Base-by-base conservation (phyloP, 1,140 invertebrate species). In the Mercenaria mercenaria region DNA sequence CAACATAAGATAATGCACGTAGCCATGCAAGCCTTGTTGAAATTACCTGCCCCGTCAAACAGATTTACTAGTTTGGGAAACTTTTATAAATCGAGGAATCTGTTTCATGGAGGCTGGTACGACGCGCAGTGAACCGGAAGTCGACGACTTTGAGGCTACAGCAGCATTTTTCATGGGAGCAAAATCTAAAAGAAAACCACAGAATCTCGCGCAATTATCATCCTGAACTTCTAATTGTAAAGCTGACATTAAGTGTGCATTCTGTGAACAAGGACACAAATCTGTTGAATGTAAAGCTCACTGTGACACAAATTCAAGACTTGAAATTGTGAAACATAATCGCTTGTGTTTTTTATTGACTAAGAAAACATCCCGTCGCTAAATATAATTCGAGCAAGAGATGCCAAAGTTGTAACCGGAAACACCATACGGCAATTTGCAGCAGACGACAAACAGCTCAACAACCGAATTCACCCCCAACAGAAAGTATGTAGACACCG, bases 11-110 rank as follows among this genome's bases (percentile, higher is more conserved):
- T n/a, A n/a, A n/a, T n/a, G n/a, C n/a, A n/a, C n/a, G n/a, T n/a
- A n/a, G 79, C 64, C 32, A 91, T 89, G 83, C 47, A 87, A 87
- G 43, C n/a, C 26, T 69, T 91, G 34, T n/a, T 86, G n/a, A 61
- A 89, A 20, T n/a, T 89, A 47, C 91, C 87, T 4, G 26, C 61
- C 23, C 91, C 88, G 29, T 18, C n/a, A 4, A 32, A 43, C 56
- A 82, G 3, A 56, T 11, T 76, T 13, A 61, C 81, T 0, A n/a
- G n/a, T n/a, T n/a, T n/a, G n/a, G n/a, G n/a, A n/a, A n/a, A n/a
- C n/a, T n/a, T n/a, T n/a, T n/a, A 39, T 69, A 8, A 39, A 59
- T 43, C 20, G 41, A 43, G 81, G 39, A 61, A 41, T 84, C 0
- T 8, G 34, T 23, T 69, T 67, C 20, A 15, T 59, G 34, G 81